Percentiles rank a stretch among this genome's conserved stretches.
Evolutionary conservation across 2,113 vertebrate species (phyloP).

Genomic region (Phylloscopus whistleri): DNA sequence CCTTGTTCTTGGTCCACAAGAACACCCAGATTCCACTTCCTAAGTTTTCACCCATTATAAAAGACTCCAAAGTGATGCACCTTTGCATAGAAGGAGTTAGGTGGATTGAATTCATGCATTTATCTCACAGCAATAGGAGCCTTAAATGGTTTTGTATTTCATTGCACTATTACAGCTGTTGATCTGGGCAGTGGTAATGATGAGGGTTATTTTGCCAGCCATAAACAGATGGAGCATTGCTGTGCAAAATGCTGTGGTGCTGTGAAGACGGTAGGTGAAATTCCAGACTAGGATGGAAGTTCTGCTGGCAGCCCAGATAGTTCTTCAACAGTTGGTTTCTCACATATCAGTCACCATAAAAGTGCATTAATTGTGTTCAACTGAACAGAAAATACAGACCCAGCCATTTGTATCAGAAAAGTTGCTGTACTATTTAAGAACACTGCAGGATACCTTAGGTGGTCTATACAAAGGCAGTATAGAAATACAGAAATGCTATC

Average conservation of each 20-base stretch:
- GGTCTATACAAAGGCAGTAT: background rate
- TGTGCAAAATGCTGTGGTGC: background rate
- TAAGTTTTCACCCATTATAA: background rate
- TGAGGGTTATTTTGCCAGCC: slow-evolving; percentile 8
- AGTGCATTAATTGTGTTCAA: background rate
- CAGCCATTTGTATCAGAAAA: background rate
- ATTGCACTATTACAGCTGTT: slow-evolving; percentile 25
- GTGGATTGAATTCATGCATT: background rate
- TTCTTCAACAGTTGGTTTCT: background rate
- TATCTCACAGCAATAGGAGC: background rate
- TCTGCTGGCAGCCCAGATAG: background rate
- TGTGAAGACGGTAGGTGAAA: slow-evolving; percentile 25
- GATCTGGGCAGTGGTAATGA: background rate
- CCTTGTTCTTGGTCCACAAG: background rate
- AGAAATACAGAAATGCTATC: background rate
- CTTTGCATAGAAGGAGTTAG: background rate
- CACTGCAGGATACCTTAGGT: background rate
- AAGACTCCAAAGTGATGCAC: background rate
- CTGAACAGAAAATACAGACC: background rate
- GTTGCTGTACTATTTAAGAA: background rate
- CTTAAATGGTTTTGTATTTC: slow-evolving; percentile 1
- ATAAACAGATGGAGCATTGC: slow-evolving; percentile 41
- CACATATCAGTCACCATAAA: background rate
- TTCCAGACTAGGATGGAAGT: background rate
- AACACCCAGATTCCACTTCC: background rate